Evolutionary conservation across 2,888 invertebrate genomes (phyloP).

Genomic region (Callyntrura guangdongensis): DNA sequence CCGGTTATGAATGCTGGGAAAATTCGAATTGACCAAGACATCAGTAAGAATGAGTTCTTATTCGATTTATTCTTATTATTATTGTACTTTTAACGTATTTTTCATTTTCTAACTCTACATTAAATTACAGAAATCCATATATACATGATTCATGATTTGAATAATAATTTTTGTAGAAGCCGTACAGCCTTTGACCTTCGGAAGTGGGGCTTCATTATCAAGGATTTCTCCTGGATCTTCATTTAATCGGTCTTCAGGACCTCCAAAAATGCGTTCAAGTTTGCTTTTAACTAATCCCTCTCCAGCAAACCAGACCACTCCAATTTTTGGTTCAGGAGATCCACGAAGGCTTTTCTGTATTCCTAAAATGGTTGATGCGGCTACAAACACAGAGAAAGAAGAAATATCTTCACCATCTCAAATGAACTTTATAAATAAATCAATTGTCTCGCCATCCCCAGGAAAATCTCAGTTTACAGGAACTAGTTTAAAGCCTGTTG

Average conservation of each 20-base stretch:
- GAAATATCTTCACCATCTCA: constrained; percentile 35
- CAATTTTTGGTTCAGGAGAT: constrained; percentile 54
- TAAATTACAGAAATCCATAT: no score
- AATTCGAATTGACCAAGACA: constrained; percentile 78
- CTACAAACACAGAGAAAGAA: constrained; percentile 77
- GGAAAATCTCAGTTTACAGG: not conserved
- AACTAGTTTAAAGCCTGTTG: constrained; percentile 27
- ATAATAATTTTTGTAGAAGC: constrained; percentile 57
- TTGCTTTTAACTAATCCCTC: constrained; percentile 72
- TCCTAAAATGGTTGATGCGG: constrained; percentile 79
- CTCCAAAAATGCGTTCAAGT: constrained; percentile 78
- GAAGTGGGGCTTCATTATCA: constrained; percentile 45
- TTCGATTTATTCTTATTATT: no score
- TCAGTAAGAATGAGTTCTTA: constrained; percentile 69
- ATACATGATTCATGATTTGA: no score
- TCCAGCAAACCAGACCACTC: constrained; percentile 70
- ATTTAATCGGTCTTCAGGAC: constrained; percentile 68
- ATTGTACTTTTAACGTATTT: constrained; percentile 21
- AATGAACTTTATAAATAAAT: not conserved
- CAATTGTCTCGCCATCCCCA: not conserved
- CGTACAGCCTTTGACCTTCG: constrained; percentile 72
- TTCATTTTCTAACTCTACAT: not conserved
- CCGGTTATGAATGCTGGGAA: constrained; percentile 81
- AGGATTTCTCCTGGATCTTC: constrained; percentile 53
- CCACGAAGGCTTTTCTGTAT: constrained; percentile 69